phyloP scores from a whole-genome alignment of 2,113 vertebrate species.

The Saguinus midas region DNA sequence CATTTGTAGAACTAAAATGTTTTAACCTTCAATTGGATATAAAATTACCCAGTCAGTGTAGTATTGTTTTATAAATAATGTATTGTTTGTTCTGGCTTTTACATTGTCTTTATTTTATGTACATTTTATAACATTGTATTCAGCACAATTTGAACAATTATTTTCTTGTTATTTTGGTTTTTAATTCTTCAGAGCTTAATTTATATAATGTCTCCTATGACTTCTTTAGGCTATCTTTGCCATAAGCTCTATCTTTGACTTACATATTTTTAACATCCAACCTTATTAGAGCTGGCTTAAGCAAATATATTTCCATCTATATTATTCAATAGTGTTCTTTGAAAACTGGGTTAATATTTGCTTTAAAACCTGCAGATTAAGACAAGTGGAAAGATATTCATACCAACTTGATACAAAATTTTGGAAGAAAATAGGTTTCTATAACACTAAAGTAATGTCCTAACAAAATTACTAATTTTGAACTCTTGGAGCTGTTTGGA shows the following conservation, averaged over 20 bases:
- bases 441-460: not conserved
- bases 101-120: not conserved
- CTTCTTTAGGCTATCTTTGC: slow-evolving; percentile 36
- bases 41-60: not conserved
- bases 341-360: slow-evolving; percentile 61
- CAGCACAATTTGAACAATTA: not conserved
- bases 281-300: slow-evolving; percentile 52
- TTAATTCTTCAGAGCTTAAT: slow-evolving; percentile 26
- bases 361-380: slow-evolving; percentile 58
- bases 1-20: not conserved
- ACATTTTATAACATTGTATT: slow-evolving; percentile 9
- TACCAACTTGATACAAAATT: slow-evolving; percentile 44
- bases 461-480: not conserved
- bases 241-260: slow-evolving; percentile 23
- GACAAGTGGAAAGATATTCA: slow-evolving; percentile 49
- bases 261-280: slow-evolving; percentile 54
- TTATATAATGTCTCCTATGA: slow-evolving; percentile 10
- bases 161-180: slow-evolving; percentile 54
- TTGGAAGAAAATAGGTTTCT: slow-evolving; percentile 28
- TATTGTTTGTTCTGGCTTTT: slow-evolving; percentile 17
- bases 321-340: slow-evolving; percentile 23
- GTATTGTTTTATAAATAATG: slow-evolving; percentile 12
- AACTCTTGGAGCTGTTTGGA: not conserved
- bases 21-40: not conserved
- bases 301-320: slow-evolving; percentile 47